Evolutionary conservation across 2,888 invertebrate species (phyloP).

Genomic region (Phyllotreta striolata): DNA sequence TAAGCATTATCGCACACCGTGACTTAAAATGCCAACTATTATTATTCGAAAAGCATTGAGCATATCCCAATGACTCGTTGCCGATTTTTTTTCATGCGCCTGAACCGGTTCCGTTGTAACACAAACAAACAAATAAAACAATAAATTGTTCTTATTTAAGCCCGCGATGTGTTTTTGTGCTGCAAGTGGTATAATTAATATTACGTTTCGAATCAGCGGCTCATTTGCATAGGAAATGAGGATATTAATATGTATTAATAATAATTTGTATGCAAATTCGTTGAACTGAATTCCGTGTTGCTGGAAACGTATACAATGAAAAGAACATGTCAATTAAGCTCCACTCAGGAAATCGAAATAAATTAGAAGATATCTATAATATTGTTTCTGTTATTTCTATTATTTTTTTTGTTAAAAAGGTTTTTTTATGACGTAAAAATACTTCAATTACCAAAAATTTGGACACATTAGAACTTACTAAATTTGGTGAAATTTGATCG

Average conservation of each 20-base stretch:
- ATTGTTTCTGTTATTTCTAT: too few species aligned
- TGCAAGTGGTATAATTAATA: constrained; percentile 32
- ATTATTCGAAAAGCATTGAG: constrained; percentile 30
- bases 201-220: constrained; percentile 31
- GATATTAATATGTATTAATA: constrained; percentile 23
- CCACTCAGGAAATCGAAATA: too few species aligned
- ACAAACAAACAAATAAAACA: constrained; percentile 33
- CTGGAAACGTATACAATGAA: too few species aligned
- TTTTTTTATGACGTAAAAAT: too few species aligned
- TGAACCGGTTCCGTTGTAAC: constrained; percentile 24
- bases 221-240: constrained; percentile 34
- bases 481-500: too few species aligned
- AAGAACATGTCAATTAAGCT: too few species aligned
- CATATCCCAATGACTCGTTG: constrained; percentile 36
- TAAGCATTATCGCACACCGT: constrained; percentile 25
- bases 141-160: constrained; percentile 33
- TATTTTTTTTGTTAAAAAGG: too few species aligned
- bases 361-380: too few species aligned
- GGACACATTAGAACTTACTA: too few species aligned
- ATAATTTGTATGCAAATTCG: constrained; percentile 7
- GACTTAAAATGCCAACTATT: constrained; percentile 28
- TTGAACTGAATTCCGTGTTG: too few species aligned
- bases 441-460: too few species aligned
- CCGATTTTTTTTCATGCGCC: constrained; percentile 32
- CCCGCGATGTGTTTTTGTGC: constrained; percentile 25